Conservation (phyloP, 2,113 vertebrate species). For the Tringa solitaria region DNA sequence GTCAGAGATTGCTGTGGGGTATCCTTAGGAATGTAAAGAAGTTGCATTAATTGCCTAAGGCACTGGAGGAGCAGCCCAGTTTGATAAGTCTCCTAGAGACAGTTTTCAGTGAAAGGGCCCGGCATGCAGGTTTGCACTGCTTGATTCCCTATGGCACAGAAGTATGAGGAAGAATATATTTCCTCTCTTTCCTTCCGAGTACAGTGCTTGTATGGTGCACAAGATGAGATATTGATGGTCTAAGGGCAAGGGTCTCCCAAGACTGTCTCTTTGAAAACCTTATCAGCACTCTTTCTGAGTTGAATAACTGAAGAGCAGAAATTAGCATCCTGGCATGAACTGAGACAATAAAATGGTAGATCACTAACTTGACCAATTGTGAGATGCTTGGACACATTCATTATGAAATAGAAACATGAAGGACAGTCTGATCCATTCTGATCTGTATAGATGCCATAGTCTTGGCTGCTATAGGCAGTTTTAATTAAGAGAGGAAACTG, state of each 20-base stretch:
- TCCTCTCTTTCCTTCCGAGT: neutral
- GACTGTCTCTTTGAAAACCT: neutral
- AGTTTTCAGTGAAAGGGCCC: neutral
- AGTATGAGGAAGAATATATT: neutral
- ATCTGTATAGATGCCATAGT: neutral
- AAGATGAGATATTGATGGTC: neutral
- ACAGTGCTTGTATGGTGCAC: neutral
- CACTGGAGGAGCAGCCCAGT: neutral
- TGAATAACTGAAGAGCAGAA: neutral
- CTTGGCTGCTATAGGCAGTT: neutral
- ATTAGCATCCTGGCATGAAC: neutral
- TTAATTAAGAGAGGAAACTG: neutral
- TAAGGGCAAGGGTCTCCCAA: neutral
- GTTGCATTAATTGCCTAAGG: neutral
- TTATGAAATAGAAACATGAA: neutral
- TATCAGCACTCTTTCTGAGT: neutral
- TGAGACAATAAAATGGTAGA: neutral
- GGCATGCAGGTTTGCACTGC: neutral
- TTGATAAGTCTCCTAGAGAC: neutral
- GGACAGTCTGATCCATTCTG: neutral
- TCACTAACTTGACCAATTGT: neutral
- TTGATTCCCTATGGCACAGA: neutral
- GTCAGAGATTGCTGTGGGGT: neutral
- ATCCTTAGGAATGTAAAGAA: neutral
- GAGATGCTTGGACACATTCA: neutral